Evolutionary conservation across 2,888 invertebrate species (phyloP).

Genomic region (Lepidocyrtoides sp.): DNA sequence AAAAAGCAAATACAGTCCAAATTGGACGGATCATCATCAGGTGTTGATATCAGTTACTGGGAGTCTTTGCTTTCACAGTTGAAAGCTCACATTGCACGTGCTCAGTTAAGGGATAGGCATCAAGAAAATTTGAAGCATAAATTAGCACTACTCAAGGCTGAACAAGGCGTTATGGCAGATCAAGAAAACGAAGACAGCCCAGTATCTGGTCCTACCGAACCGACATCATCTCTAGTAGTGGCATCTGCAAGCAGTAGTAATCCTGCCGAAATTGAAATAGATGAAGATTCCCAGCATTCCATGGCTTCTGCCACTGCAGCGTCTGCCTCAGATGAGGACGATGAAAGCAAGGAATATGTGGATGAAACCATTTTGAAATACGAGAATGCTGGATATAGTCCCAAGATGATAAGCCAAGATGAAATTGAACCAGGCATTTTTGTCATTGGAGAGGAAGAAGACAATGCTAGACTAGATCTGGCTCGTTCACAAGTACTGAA

Average conservation of each 20-base stretch:
- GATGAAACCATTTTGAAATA: slow-evolving; percentile 91
- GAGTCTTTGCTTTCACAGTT: slow-evolving; percentile 98
- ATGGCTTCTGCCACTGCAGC: slow-evolving; percentile 56
- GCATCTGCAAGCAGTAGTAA: neutral
- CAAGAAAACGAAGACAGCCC: slow-evolving; percentile 38
- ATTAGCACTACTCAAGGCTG: slow-evolving; percentile 95
- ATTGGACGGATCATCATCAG: slow-evolving; percentile 94
- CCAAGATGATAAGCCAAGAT: slow-evolving; percentile 89
- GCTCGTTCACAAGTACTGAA: slow-evolving; percentile 82
- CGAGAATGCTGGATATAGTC: slow-evolving; percentile 94
- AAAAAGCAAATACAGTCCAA: slow-evolving; percentile 95
- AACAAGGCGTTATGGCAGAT: slow-evolving; percentile 89
- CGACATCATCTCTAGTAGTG: neutral
- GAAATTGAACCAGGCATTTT: slow-evolving; percentile 93
- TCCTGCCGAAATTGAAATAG: slow-evolving; percentile 69
- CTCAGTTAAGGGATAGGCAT: slow-evolving; percentile 96
- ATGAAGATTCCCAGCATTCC: slow-evolving; percentile 65
- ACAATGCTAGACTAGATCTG: slow-evolving; percentile 89
- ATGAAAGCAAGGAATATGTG: slow-evolving; percentile 88
- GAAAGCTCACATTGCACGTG: slow-evolving; percentile 98
- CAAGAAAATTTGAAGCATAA: slow-evolving; percentile 96
- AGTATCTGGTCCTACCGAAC: slow-evolving; percentile 53
- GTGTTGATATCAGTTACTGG: slow-evolving; percentile 99
- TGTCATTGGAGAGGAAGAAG: slow-evolving; percentile 92
- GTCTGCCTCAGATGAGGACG: slow-evolving; percentile 85